Conservation (phyloP, 2,888 invertebrate species). For the Callyntrura guangdongensis region DNA sequence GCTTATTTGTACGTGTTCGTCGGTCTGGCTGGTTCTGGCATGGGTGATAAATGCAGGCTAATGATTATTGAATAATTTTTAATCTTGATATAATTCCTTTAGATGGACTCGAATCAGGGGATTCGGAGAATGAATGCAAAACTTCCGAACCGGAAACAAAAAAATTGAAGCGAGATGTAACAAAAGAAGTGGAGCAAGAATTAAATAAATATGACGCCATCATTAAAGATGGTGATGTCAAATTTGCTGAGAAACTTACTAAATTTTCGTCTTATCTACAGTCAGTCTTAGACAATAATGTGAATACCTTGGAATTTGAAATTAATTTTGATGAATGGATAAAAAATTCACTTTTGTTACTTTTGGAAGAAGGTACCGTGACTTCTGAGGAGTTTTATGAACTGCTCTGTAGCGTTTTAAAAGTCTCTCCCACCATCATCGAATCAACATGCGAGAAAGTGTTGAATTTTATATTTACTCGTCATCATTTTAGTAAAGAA, state of each 20-base stretch:
- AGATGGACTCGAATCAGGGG: neutral
- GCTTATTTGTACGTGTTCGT: too few relatives aligned
- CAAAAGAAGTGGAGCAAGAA: conserved; percentile 74
- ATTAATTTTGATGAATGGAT: conserved; percentile 80
- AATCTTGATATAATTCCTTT: neutral
- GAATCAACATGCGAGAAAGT: conserved; percentile 79
- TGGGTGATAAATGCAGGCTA: too few relatives aligned
- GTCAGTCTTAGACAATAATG: conserved; percentile 67
- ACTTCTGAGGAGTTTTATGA: conserved; percentile 71
- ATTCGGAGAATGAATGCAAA: neutral
- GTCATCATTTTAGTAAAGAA: conserved; percentile 50
- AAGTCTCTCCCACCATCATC: conserved; percentile 76
- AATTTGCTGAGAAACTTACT: conserved; percentile 54
- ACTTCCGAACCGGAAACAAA: conserved; percentile 52
- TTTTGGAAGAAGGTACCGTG: conserved; percentile 54
- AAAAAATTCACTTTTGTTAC: conserved; percentile 41
- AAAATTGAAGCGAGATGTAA: conserved; percentile 63
- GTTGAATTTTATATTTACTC: conserved; percentile 61
- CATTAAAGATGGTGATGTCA: conserved; percentile 15
- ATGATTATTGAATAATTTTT: too few relatives aligned
- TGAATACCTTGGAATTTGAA: conserved; percentile 75
- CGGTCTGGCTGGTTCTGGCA: too few relatives aligned
- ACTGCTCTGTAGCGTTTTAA: conserved; percentile 67
- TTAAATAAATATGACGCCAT: conserved; percentile 60
- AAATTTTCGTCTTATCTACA: conserved; percentile 39